Conservation (phyloP, 2,888 invertebrate genomes). For the Tetragonisca angustula region DNA sequence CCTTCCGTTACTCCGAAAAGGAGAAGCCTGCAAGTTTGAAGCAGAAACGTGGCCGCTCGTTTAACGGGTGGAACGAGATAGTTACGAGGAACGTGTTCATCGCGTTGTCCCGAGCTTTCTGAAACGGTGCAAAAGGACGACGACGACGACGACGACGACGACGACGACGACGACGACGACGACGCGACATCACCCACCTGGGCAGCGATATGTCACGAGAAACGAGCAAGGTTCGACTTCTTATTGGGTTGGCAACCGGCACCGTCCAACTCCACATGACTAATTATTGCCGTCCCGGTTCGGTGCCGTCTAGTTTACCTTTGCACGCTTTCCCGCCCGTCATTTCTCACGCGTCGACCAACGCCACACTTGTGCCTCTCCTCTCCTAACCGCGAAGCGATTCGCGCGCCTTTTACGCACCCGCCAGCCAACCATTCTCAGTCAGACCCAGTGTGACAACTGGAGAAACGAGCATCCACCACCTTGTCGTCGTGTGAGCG, state of each 20-base stretch:
- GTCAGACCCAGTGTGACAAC: background rate
- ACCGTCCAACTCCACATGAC: conserved; percentile 53
- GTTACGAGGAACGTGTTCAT: conserved; percentile 49
- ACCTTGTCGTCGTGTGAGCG: too few species aligned
- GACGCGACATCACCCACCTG: conserved; percentile 68
- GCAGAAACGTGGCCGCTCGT: conserved; percentile 16
- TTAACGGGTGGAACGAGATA: conserved; percentile 49
- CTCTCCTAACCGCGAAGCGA: too few species aligned
- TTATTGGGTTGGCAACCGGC: conserved; percentile 64
- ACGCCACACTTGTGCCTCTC: too few species aligned
- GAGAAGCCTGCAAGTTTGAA: conserved; percentile 7
- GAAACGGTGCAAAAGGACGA: conserved; percentile 58
- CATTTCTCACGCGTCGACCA: conserved; percentile 53
- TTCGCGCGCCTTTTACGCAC: conserved; percentile 46
- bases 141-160: conserved; percentile 6
- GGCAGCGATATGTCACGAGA: conserved; percentile 67
- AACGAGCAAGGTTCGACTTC: conserved; percentile 66
- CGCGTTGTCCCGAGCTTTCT: conserved; percentile 20
- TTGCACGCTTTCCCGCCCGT: conserved; percentile 44
- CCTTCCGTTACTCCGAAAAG: too few species aligned
- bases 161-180: background rate
- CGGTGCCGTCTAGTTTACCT: conserved; percentile 57
- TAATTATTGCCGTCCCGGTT: conserved; percentile 64
- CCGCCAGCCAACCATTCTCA: background rate
- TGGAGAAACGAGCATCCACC: background rate